phyloP scores from a whole-genome alignment of 2,888 invertebrate species.

The Cyclophora albipunctata region DNA sequence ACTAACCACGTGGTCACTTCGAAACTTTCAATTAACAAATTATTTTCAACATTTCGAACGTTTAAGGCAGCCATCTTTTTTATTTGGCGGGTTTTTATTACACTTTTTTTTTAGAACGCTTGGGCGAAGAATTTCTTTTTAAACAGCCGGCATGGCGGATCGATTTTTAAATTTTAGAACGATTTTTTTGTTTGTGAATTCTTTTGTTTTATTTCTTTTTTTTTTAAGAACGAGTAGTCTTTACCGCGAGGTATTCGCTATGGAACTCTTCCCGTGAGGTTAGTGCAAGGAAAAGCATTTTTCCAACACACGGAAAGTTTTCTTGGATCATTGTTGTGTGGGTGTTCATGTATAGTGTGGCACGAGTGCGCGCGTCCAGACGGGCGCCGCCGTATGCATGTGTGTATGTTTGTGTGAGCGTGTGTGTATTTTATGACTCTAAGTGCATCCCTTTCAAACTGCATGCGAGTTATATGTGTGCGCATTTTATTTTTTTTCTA shows the following conservation, averaged over 20 bases:
- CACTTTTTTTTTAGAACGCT: slow-evolving; percentile 43
- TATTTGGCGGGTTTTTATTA: slow-evolving; percentile 27
- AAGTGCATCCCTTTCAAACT: slow-evolving; percentile 75
- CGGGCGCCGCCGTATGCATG: slow-evolving; percentile 32
- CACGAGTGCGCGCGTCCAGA: slow-evolving; percentile 47
- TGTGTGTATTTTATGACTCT: slow-evolving; percentile 73
- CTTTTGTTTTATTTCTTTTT: slow-evolving; percentile 31
- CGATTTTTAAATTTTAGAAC: slow-evolving; percentile 40
- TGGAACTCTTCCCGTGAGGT: slow-evolving; percentile 75
- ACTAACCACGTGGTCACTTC: slow-evolving; percentile 53
- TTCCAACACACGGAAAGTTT: slow-evolving; percentile 69
- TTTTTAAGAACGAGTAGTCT: slow-evolving; percentile 64
- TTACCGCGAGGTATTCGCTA: slow-evolving; percentile 76
- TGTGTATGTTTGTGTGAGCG: slow-evolving; percentile 29
- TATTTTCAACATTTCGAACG: not conserved
- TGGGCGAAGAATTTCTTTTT: slow-evolving; percentile 54
- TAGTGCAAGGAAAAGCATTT: slow-evolving; percentile 76
- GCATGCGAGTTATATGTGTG: slow-evolving; percentile 74
- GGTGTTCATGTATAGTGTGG: slow-evolving; percentile 32
- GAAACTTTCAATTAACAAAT: slow-evolving; percentile 48
- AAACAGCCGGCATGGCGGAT: slow-evolving; percentile 45
- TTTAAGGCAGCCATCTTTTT: slow-evolving; percentile 17
- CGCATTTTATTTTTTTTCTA: slow-evolving; percentile 71
- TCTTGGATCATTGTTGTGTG: slow-evolving; percentile 57
- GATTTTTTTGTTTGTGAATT: slow-evolving; percentile 29